A percentile compares a stretch with the other conserved stretches of the same genome.
phyloP scores from a whole-genome alignment of 2,888 invertebrate genomes.

The Rhingia campestris region DNA sequence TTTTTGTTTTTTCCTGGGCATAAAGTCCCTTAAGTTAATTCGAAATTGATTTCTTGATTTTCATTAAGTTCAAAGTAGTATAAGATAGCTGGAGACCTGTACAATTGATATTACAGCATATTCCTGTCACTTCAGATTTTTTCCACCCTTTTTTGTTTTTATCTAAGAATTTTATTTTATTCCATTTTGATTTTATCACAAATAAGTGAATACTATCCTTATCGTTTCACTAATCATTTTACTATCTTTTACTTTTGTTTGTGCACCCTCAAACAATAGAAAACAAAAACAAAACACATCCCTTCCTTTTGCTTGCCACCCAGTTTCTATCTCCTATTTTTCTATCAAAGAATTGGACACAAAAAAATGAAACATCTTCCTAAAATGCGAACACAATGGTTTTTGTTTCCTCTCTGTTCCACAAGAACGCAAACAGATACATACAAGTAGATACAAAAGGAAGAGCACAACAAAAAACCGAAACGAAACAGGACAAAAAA shows the following conservation, averaged over 20 bases:
- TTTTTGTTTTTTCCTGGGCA: no score
- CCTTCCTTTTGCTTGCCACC: background rate
- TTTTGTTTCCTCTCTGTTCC: conserved; percentile 12
- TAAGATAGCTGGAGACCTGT: no score
- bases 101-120: no score
- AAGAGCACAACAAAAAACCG: conserved; percentile 1
- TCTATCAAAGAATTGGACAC: conserved; percentile 1
- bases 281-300: background rate
- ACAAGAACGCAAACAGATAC: background rate
- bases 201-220: conserved; percentile 39
- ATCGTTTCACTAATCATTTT: conserved; percentile 42
- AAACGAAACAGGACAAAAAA: conserved; percentile 12
- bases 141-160: no score
- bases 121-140: no score
- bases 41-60: no score
- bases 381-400: conserved; percentile 2
- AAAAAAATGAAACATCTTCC: conserved; percentile 36
- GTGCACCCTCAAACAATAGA: background rate
- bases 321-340: background rate
- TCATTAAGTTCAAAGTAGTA: no score
- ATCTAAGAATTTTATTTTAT: background rate
- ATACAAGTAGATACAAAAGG: background rate
- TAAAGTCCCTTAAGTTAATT: no score
- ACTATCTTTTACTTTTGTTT: background rate
- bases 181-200: conserved; percentile 1